phyloP scores from a whole-genome alignment of 2,797 vertebrate species.

The Calcarius lapponicus region DNA sequence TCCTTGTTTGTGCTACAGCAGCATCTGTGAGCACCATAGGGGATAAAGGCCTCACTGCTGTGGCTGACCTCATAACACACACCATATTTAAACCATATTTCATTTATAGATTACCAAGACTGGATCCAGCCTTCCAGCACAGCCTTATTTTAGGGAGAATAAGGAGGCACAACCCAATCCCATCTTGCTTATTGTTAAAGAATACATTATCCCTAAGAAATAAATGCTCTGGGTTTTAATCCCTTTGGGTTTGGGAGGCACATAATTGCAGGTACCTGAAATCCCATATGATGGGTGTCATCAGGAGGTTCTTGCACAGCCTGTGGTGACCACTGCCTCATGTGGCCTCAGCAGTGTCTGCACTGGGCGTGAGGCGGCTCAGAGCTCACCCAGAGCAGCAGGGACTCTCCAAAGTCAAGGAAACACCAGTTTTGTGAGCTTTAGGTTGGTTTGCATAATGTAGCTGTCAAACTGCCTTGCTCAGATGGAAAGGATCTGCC shows the following conservation, averaged over 20 bases:
- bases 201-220: neutral
- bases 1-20: neutral
- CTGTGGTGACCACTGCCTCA: neutral
- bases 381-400: neutral
- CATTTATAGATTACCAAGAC: neutral
- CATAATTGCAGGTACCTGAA: neutral
- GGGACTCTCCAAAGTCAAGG: neutral
- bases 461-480: neutral
- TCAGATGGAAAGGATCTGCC: neutral
- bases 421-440: neutral
- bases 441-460: neutral
- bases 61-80: neutral
- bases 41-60: neutral
- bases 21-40: neutral
- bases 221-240: neutral
- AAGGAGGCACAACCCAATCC: neutral
- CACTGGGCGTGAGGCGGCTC: neutral
- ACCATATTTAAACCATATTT: neutral
- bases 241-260: neutral
- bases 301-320: neutral
- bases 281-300: neutral
- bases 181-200: neutral
- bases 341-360: neutral
- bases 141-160: neutral
- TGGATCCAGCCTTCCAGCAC: neutral